Conservation (phyloP, 1,140 invertebrate species). For the Bicyclus anynana region DNA sequence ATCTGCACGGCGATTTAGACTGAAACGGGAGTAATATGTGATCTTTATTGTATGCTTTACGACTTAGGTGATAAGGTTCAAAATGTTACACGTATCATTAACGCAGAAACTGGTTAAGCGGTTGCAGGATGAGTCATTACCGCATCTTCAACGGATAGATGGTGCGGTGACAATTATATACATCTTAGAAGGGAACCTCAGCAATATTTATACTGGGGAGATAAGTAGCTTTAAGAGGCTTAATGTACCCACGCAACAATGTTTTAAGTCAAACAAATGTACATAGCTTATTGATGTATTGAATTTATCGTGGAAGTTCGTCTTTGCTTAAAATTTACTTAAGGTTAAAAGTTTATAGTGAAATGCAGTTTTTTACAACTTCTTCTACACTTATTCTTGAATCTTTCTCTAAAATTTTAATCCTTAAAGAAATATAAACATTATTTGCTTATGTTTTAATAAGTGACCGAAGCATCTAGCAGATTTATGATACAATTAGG, state of each 20-base stretch:
- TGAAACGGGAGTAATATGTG: slow-evolving; percentile 10
- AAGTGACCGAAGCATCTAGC: too few relatives aligned
- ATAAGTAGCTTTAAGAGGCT: slow-evolving; percentile 2
- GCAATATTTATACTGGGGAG: slow-evolving; percentile 3
- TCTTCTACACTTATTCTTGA: too few relatives aligned
- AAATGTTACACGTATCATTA: not conserved
- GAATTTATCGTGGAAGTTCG: not conserved
- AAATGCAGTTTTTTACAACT: too few relatives aligned
- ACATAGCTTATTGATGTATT: not conserved
- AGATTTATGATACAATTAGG: too few relatives aligned
- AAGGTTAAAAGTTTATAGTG: too few relatives aligned
- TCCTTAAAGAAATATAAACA: too few relatives aligned
- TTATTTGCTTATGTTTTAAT: too few relatives aligned
- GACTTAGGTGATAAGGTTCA: not conserved
- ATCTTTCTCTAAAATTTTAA: too few relatives aligned
- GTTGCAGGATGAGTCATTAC: slow-evolving; percentile 8
- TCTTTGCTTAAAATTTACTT: not conserved
- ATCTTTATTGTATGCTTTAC: not conserved
- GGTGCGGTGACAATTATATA: slow-evolving; percentile 9
- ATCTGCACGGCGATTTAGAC: slow-evolving; percentile 15
- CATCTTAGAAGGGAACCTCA: slow-evolving; percentile 2
- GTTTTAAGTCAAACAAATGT: not conserved
- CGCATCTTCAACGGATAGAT: slow-evolving; percentile 12
- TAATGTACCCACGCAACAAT: not conserved
- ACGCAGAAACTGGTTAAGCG: slow-evolving; percentile 6